Conservation (phyloP, 2,113 vertebrate species). For the Prunella fulvescens region DNA sequence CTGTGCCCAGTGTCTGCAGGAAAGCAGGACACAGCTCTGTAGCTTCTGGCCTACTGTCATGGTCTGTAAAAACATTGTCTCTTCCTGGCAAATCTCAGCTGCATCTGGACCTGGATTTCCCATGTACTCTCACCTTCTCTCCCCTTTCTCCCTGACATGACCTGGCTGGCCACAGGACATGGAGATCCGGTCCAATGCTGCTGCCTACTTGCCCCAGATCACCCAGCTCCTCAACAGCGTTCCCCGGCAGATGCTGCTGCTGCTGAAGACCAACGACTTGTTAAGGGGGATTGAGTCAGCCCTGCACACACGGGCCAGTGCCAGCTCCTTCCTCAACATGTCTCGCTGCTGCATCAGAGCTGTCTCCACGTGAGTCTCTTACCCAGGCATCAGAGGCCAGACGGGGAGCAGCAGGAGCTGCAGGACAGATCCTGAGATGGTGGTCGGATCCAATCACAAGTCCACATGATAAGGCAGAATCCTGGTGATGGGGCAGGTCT, state of each 20-base stretch:
- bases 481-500: not conserved
- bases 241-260: constrained; percentile 93
- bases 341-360: constrained; percentile 92
- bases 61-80: not conserved
- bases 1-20: not conserved
- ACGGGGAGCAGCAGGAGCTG: not conserved
- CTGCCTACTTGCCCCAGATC: constrained; percentile 91
- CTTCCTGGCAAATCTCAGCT: not conserved
- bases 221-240: constrained; percentile 88
- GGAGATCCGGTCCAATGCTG: constrained; percentile 87
- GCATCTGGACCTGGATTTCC: not conserved
- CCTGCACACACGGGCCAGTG: constrained; percentile 83
- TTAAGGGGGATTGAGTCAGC: constrained; percentile 89
- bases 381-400: not conserved
- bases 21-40: not conserved
- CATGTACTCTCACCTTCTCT: not conserved
- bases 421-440: not conserved
- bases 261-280: constrained; percentile 96
- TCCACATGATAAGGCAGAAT: not conserved
- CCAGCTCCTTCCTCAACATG: constrained; percentile 97
- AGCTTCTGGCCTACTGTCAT: not conserved
- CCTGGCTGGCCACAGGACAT: constrained; percentile 71
- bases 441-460: not conserved
- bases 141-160: not conserved
- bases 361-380: constrained; percentile 78